phyloP scores from a whole-genome alignment of 2,113 vertebrate species.

The Microcebus lehilahytsara region DNA sequence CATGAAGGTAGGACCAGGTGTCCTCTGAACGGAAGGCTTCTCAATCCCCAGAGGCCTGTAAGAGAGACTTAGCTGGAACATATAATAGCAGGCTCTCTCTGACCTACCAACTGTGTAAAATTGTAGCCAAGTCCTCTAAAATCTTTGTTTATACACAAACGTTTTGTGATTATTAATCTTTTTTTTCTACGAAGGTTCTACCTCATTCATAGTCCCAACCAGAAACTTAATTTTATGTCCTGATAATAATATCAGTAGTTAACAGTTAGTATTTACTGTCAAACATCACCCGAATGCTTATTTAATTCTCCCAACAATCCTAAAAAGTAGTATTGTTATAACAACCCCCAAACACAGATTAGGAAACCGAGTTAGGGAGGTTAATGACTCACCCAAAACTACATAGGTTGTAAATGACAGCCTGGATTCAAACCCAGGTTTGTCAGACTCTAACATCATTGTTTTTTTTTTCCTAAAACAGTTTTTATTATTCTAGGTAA shows the following conservation, averaged over 20 bases:
- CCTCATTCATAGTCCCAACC: neutral
- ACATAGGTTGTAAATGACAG: neutral
- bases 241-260: neutral
- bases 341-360: neutral
- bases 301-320: neutral
- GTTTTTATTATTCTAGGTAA: neutral
- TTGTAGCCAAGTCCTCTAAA: neutral
- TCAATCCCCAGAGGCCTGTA: neutral
- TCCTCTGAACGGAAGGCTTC: neutral
- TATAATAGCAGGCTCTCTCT: neutral
- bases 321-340: neutral
- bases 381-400: neutral
- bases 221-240: neutral
- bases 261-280: neutral
- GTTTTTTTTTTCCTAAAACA: neutral
- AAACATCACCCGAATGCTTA: neutral
- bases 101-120: neutral
- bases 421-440: neutral
- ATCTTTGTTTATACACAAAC: neutral
- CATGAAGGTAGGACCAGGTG: conserved; percentile 87
- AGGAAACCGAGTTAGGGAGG: neutral
- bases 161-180: neutral
- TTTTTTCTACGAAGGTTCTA: neutral
- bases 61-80: neutral
- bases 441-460: neutral